phyloP scores from a whole-genome alignment of 2,888 invertebrate genomes.

The Carcina quercana region DNA sequence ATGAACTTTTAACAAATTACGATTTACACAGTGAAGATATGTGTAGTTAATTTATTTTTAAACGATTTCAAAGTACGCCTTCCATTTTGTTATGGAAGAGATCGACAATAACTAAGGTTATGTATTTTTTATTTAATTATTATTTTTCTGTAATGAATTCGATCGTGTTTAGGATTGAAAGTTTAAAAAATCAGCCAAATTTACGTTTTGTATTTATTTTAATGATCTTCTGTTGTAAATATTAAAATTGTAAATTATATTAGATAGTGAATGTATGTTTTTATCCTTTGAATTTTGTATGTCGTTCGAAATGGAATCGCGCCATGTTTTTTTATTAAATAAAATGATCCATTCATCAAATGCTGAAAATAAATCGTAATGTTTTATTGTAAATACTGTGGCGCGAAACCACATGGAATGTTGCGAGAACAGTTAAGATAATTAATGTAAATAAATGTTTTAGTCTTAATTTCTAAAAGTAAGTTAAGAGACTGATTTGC shows the following conservation, averaged over 20 bases:
- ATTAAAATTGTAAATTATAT: conserved; percentile 57
- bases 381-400: conserved; percentile 18
- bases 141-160: conserved; percentile 22
- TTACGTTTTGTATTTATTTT: conserved; percentile 52
- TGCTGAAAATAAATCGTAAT: conserved; percentile 6
- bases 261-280: conserved; percentile 64
- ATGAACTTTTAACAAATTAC: conserved; percentile 36
- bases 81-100: conserved; percentile 27
- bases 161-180: conserved; percentile 16
- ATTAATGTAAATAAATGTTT: conserved; percentile 50
- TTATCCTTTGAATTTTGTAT: conserved; percentile 1
- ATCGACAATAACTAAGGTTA: conserved; percentile 62
- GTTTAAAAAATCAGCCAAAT: conserved; percentile 49
- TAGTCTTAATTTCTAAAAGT: conserved; percentile 53
- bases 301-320: neutral
- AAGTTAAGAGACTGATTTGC: conserved; percentile 70
- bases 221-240: conserved; percentile 58
- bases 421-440: conserved; percentile 21
- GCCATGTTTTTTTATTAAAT: neutral
- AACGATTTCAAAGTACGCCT: conserved; percentile 7
- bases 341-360: neutral
- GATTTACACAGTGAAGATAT: conserved; percentile 25
- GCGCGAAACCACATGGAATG: conserved; percentile 23
- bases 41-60: conserved; percentile 42
- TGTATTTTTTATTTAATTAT: conserved; percentile 21